Conservation (phyloP, 1,140 invertebrate species). For the Globodera rostochiensis region DNA sequence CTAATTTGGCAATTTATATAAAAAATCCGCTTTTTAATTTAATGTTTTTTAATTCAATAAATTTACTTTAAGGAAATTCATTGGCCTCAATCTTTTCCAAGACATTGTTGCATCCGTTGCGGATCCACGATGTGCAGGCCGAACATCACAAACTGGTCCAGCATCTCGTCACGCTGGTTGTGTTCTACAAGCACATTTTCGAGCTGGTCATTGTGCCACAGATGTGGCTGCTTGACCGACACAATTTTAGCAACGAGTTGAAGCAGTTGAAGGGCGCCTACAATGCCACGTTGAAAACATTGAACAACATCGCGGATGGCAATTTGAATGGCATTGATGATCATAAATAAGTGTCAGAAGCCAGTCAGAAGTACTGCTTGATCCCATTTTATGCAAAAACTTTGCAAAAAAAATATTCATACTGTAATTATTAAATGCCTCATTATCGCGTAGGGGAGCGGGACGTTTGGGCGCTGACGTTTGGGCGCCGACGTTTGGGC, state of each 20-base stretch:
- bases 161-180: neutral
- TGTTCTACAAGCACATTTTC: neutral
- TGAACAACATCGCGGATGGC: neutral
- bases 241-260: neutral
- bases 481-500: no score
- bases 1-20: no score
- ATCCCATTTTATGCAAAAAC: no score
- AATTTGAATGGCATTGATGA: neutral
- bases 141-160: neutral
- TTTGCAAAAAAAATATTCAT: no score
- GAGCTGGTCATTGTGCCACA: neutral
- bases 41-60: no score
- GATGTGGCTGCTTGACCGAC: neutral
- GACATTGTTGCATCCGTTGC: neutral
- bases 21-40: no score
- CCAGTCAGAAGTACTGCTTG: neutral
- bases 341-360: neutral
- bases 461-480: no score
- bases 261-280: neutral
- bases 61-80: no score
- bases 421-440: no score
- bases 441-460: no score
- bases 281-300: neutral
- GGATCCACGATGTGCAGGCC: neutral
- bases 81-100: neutral